Evolutionary conservation across 2,888 invertebrate species (phyloP).

Genomic region (Zygothrica quintamaculata): DNA sequence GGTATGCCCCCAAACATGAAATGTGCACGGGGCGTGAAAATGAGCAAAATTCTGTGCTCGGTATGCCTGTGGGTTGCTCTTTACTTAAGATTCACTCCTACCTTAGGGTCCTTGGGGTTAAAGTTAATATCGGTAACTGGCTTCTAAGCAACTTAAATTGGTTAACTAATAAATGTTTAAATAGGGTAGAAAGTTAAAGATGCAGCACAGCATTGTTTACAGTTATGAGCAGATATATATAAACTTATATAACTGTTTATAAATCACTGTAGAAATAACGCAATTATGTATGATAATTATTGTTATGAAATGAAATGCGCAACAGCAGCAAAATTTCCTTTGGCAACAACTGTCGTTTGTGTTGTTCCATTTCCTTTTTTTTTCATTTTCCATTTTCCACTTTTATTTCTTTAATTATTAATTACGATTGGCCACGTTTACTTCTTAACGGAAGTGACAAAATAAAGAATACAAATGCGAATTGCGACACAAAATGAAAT

Average conservation of each 20-base stretch:
- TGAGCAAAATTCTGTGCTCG: conserved; percentile 39
- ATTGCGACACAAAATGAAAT: neutral
- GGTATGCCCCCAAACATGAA: conserved; percentile 20
- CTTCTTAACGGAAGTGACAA: conserved; percentile 5
- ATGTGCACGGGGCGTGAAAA: conserved; percentile 35
- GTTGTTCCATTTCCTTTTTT: neutral
- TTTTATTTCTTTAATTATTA: conserved; percentile 2
- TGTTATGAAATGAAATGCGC: too few species aligned
- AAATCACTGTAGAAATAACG: neutral
- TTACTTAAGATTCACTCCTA: conserved; percentile 23
- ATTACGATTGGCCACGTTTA: neutral
- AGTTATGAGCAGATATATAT: too few species aligned
- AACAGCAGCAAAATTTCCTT: too few species aligned
- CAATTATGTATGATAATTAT: conserved; percentile 8
- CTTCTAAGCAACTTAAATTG: conserved; percentile 15
- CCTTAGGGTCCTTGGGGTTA: neutral
- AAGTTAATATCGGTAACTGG: conserved; percentile 7
- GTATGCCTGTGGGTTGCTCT: conserved; percentile 7
- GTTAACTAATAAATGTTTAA: neutral
- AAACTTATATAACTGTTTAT: neutral
- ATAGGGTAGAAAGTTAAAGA: neutral
- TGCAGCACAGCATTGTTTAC: too few species aligned
- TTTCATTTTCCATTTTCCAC: neutral
- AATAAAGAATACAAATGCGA: neutral
- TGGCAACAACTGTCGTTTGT: conserved; percentile 3